These are phyloP conservation scores for Xestobium rufovillosum DNA, from an alignment of 2,888 invertebrate genomes.

Conservation along the genomic window DNA sequence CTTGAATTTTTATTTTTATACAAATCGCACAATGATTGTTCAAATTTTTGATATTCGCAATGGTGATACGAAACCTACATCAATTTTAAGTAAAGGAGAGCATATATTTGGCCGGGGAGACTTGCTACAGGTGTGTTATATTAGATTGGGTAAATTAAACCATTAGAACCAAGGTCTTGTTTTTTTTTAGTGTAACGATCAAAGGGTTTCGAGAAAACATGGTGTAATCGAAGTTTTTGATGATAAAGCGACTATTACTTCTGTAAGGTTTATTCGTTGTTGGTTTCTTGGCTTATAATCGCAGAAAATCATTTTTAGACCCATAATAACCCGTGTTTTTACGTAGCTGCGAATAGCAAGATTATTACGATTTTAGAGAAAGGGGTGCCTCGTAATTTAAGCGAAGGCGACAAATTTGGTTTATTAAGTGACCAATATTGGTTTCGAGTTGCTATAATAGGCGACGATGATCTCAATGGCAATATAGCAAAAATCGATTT, in stretches of 20 bases:
- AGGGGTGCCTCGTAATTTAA: constrained; percentile 36
- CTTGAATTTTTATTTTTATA: too few relatives aligned
- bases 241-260: constrained; percentile 41
- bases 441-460: constrained; percentile 42
- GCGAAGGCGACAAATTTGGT: constrained; percentile 48
- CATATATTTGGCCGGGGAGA: constrained; percentile 27
- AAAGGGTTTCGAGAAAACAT: constrained; percentile 49
- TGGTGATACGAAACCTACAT: too few relatives aligned
- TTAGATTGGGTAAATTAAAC: constrained; percentile 5
- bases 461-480: constrained; percentile 11
- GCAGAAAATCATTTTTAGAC: constrained; percentile 39
- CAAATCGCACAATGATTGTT: too few relatives aligned
- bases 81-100: constrained; percentile 22
- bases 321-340: constrained; percentile 51
- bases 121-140: constrained; percentile 26
- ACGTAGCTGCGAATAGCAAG: constrained; percentile 34
- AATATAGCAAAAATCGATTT: constrained; percentile 2
- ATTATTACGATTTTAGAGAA: constrained; percentile 38
- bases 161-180: constrained; percentile 5
- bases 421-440: constrained; percentile 46
- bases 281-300: background rate
- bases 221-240: constrained; percentile 42
- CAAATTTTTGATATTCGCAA: too few relatives aligned
- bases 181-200: constrained; percentile 45
- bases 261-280: constrained; percentile 32